Evolutionary conservation across 2,113 vertebrate species (phyloP).

Genomic region (Euleptes europaea): DNA sequence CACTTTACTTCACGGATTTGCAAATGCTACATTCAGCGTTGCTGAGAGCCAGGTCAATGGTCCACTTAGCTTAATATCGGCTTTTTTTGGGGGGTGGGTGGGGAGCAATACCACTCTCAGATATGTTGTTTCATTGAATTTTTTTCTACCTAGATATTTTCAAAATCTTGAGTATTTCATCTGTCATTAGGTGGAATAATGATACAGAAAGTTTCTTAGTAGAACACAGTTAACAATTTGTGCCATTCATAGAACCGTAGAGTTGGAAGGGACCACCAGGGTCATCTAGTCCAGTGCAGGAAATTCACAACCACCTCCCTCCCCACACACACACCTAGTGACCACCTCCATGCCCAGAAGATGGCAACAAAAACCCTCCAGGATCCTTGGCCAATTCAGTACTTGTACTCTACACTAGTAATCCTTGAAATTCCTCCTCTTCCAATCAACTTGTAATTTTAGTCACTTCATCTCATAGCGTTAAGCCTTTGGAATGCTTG

Average conservation of each 20-base stretch:
- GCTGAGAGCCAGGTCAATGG: not conserved
- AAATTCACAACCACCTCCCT: no score
- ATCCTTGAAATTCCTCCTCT: not conserved
- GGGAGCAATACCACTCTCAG: not conserved
- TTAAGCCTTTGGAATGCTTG: not conserved
- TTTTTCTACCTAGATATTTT: not conserved
- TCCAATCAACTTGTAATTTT: slow-evolving; percentile 2
- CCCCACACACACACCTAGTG: no score
- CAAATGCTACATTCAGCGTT: not conserved
- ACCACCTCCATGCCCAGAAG: no score
- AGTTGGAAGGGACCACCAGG: no score
- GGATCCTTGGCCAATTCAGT: no score
- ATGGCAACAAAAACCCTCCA: no score
- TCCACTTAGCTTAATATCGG: not conserved
- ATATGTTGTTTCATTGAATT: not conserved
- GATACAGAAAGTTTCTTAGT: slow-evolving; percentile 20
- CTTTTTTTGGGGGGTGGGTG: no score
- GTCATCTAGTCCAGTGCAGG: no score
- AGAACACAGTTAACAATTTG: not conserved
- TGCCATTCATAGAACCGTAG: no score
- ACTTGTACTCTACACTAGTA: not conserved
- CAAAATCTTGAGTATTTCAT: not conserved
- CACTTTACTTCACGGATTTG: not conserved
- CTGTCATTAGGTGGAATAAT: slow-evolving; percentile 7
- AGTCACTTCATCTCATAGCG: not conserved